Percentiles rank a stretch among this genome's conserved stretches.
Conservation (phyloP, 2,113 vertebrate genomes). For the Sapajus apella region DNA sequence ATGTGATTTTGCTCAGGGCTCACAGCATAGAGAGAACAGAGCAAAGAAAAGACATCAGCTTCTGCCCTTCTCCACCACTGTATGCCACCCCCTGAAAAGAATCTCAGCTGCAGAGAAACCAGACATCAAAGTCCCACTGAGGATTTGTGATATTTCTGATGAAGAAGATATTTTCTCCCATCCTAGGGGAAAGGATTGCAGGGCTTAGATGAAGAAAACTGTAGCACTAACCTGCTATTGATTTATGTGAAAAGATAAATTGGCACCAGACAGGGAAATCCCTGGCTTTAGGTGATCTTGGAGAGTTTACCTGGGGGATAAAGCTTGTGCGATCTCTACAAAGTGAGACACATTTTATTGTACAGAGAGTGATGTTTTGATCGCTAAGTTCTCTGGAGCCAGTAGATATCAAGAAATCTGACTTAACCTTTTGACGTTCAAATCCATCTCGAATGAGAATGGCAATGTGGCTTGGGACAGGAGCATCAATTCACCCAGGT, state of each 20-base stretch:
- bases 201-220: slow-evolving; percentile 50
- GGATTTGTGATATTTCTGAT: neutral
- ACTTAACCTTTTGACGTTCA: slow-evolving; percentile 23
- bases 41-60: neutral
- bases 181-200: slow-evolving; percentile 33
- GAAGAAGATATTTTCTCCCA: slow-evolving; percentile 36
- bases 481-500: neutral
- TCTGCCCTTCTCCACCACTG: neutral
- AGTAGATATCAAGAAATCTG: slow-evolving; percentile 21
- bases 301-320: slow-evolving; percentile 38
- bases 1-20: rapidly evolving
- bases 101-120: neutral
- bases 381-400: neutral
- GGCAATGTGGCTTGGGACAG: neutral
- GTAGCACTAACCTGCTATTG: slow-evolving; percentile 19
- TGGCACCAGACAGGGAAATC: slow-evolving; percentile 71
- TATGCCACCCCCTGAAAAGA: neutral
- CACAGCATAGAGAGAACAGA: neutral
- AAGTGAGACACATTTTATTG: slow-evolving; percentile 32
- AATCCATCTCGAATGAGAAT: neutral
- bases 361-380: slow-evolving; percentile 16
- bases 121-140: neutral
- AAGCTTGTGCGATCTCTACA: slow-evolving; percentile 1
- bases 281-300: slow-evolving; percentile 54
- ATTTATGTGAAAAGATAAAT: slow-evolving; percentile 67